Base-by-base conservation (phyloP, 2,113 vertebrate genomes). In the Anolis sagrei region DNA sequence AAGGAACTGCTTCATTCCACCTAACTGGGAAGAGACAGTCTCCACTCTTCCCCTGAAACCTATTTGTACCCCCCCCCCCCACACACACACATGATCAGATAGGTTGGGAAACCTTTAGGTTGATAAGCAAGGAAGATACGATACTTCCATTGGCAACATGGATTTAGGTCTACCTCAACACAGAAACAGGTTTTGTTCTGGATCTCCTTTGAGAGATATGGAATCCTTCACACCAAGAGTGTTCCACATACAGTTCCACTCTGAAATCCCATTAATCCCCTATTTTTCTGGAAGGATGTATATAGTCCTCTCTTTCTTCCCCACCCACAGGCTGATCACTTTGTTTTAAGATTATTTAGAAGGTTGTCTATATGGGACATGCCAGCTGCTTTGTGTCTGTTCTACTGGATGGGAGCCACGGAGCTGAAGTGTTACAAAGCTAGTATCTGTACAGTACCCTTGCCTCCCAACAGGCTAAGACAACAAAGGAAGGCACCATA, bases 401-500 rank as follows among this genome's bases (percentile, higher is more conserved):
- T 29, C 36, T 2, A 4, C 13, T 73, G n/a, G n/a, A 21, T 74
- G 21, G 5, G 21, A 79, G 27, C 11, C 7, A 25, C 7, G 16
- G 9, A 8, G 32, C 14, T 54, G 25, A 68, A 68, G 27, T 48
- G 29, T 64, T 62, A 23, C 8, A 27, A 64, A 75, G 19, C 34
- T 23, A 64, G 69, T 87, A 44, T 49, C 86, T 86, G 81, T 27
- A 61, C 44, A 36, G 34, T 1, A 51, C 90, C 23, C 44, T 85
- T 76, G 9, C 48, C 89, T 92, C 86, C 76, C 85, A 88, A 82
- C 36, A 90, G 85, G 23, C 44, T 58, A n/a, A 75, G 90, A 68
- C 92, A 94, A 93, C 91, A 94, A 94, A 87, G 82, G 70, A 90
- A 93, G 66, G n/a, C 54, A 88, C 91, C 89, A 89, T 48, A 64